Evolutionary conservation across 64 coral and sea anemone species (phyloP).

Genomic region (Anthopleura sola): DNA sequence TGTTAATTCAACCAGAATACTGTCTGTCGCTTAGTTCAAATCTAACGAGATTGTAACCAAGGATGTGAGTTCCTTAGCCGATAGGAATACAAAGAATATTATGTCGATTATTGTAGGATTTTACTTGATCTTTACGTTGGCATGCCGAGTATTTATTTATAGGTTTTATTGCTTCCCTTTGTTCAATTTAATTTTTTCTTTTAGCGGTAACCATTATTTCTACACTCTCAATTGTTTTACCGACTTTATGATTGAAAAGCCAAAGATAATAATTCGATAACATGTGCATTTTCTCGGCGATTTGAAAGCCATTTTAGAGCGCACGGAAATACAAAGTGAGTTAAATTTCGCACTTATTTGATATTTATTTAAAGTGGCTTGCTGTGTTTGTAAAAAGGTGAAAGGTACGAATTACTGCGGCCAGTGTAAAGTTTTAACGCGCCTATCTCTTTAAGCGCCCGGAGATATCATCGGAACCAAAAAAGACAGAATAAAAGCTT

Average conservation of each 20-base stretch:
- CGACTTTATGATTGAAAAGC: background rate
- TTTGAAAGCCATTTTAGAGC: background rate
- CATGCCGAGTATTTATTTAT: background rate
- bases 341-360: slow-evolving; percentile 12
- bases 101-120: background rate
- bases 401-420: background rate
- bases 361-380: slow-evolving; percentile 4
- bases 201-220: background rate
- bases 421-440: background rate
- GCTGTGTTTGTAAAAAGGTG: background rate
- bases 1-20: background rate
- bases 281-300: background rate
- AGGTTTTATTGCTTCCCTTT: background rate
- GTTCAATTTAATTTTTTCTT: background rate
- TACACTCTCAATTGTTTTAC: background rate
- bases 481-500: slow-evolving; percentile 23
- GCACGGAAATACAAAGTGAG: background rate
- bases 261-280: background rate
- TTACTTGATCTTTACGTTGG: background rate
- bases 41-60: slow-evolving; percentile 1
- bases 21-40: background rate
- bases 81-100: background rate
- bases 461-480: slow-evolving; percentile 21
- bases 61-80: background rate
- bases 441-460: background rate